These are phyloP conservation scores for Dicrurus megarhynchus DNA, from an alignment of 2,113 vertebrate genomes.

Conservation along the genomic window DNA sequence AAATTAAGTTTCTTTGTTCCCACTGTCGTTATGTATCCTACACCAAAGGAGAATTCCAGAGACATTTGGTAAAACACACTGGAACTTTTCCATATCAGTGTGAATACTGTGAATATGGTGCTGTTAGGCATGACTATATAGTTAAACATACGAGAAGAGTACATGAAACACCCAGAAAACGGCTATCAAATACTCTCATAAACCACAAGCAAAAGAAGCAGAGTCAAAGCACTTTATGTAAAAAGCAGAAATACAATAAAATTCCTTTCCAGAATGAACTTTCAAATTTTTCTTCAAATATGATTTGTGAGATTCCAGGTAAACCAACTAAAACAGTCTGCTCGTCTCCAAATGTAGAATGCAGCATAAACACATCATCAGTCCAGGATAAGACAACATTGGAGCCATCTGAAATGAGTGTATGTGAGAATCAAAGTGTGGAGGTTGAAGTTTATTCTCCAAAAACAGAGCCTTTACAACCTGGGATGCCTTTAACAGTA, in stretches of 20 bases:
- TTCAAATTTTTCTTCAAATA: not conserved
- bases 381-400: slow-evolving; percentile 11
- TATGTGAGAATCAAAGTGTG: slow-evolving; percentile 68
- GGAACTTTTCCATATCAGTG: slow-evolving; percentile 85
- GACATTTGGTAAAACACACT: slow-evolving; percentile 86
- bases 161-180: slow-evolving; percentile 70
- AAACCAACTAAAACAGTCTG: not conserved
- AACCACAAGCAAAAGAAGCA: slow-evolving; percentile 49
- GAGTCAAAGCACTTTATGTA: slow-evolving; percentile 38
- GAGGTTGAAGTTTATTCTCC: slow-evolving; percentile 81
- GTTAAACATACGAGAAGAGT: slow-evolving; percentile 88
- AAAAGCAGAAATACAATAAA: not conserved
- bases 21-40: slow-evolving; percentile 84
- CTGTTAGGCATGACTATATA: slow-evolving; percentile 87
- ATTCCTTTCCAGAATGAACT: slow-evolving; percentile 6
- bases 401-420: not conserved
- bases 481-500: slow-evolving; percentile 86
- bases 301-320: slow-evolving; percentile 8
- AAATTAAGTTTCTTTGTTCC: slow-evolving; percentile 83
- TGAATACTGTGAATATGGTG: slow-evolving; percentile 88
- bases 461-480: slow-evolving; percentile 77
- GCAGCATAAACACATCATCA: slow-evolving; percentile 17
- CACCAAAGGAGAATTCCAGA: slow-evolving; percentile 86
- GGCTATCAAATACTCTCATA: not conserved
- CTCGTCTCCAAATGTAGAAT: not conserved